Evolutionary conservation across 1,140 invertebrate species (phyloP).

Genomic region (Elymnias hypermnestra): DNA sequence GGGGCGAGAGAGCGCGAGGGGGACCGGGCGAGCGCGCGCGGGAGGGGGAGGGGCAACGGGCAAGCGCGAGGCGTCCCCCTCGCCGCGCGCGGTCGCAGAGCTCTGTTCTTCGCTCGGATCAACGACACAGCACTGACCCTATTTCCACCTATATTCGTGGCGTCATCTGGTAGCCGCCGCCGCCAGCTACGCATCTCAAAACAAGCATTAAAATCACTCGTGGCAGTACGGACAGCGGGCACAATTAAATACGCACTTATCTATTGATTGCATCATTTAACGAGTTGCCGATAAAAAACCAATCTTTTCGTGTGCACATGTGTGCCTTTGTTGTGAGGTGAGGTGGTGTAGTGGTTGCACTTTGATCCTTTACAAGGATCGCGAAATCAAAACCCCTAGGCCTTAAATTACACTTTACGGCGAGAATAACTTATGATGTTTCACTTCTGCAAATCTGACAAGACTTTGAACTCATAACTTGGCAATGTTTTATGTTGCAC

Average conservation of each 20-base stretch:
- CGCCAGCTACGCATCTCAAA: slow-evolving; percentile 59
- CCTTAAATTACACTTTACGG: no score
- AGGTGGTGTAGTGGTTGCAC: no score
- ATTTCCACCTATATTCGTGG: slow-evolving; percentile 64
- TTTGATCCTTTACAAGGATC: no score
- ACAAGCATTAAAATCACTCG: slow-evolving; percentile 48
- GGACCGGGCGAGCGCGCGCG: slow-evolving; percentile 29
- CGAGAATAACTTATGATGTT: no score
- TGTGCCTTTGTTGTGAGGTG: no score
- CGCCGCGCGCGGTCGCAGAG: slow-evolving; percentile 37
- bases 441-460: no score
- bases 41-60: slow-evolving; percentile 19
- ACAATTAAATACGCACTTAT: slow-evolving; percentile 47
- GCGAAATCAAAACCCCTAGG: no score
- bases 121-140: slow-evolving; percentile 69
- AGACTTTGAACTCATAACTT: no score
- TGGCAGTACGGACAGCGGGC: slow-evolving; percentile 33
- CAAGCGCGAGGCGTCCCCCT: slow-evolving; percentile 23
- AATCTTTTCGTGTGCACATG: no score
- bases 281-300: slow-evolving; percentile 21
- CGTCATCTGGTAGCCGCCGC: slow-evolving; percentile 65
- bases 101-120: slow-evolving; percentile 38
- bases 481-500: no score
- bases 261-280: slow-evolving; percentile 51
- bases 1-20: slow-evolving; percentile 25